Base-by-base conservation (phyloP, 1,140 invertebrate species). In the Phthorimaea operculella region DNA sequence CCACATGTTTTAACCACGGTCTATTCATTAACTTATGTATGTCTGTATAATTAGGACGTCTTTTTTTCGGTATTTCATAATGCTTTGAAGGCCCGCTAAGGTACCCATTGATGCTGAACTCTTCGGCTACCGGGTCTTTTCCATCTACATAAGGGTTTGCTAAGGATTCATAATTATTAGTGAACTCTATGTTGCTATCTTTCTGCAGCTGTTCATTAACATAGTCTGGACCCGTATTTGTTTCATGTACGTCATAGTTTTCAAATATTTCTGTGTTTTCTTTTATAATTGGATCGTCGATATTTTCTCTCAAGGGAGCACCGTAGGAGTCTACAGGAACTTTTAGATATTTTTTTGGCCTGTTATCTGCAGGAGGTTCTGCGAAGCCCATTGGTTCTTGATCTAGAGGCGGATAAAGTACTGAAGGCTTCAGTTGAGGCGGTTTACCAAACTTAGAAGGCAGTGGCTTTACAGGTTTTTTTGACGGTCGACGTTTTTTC, bases 251-350 rank as follows among this genome's bases (percentile, higher is more conserved):
- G 10, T 10, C 10, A 39, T 39, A 10, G 3, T 39, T 10, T 28
- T 28, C 21, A 28, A 28, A 28, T 4, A 4, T 28, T 28, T 28
- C 21, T 9, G 36, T 39, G 36, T 39, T 39, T 39, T n/a, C n/a
- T 39, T 39, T 39, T 2, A n/a, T 3, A 2, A 12, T 12, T 39
- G 36, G 3, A 39, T 39, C 36, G 10, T 39, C 3, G n/a, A 39
- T 47, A n/a, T 28, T 52, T 8, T 21, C 9, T 55, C 68, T 68
- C 8, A 72, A 44, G 7, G 65, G 68, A 17, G 52, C 62, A 17
- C 68, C 70, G 50, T 77, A 76, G 0, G 70, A 74, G 33, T 80
- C 74, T 7, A 63, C 49, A 1, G 76, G 74, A 4, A 71, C 72
- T 48, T 80, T 73, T 1, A 50, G 72, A 17, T 76, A 4, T 15